Base-by-base conservation (phyloP, 2,113 vertebrate genomes). In the Plotosus lineatus region DNA sequence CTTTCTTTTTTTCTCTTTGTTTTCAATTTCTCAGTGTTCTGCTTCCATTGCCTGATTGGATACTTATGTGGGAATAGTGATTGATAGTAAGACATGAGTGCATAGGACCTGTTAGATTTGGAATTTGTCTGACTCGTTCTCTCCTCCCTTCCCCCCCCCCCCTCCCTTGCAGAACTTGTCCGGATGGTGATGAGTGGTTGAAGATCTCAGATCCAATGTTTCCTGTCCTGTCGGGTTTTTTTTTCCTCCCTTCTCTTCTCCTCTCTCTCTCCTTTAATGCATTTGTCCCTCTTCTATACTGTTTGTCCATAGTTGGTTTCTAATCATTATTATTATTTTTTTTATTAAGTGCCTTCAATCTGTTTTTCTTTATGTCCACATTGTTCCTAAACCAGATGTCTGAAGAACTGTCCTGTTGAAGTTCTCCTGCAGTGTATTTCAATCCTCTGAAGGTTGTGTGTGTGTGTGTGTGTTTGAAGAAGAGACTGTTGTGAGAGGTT, bases 181-280 rank as follows among this genome's bases (percentile, higher is more conserved):
- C 93, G 95, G 85, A 95, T 96, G 96, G 95, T 97, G 90, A 93
- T 97, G 94, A 97, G 92, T 6, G 95, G 95, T 82, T 97, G 92
- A 97, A 85, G 86, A 89, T 79, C 51, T 23, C 56, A 73, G 48
- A 84, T 71, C 50, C 55, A 44, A 63, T 79, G 55, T 72, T 6
- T 74, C 83, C 77, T 74, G 65, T 82, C 81, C 31, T 61, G 51
- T 71, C 80, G 75, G 83, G 55, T 65, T 38, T 61, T 38, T 38
- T 31, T 31, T 69, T 10, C 56, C 38, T 31, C 48, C 71, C 48
- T 4, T 44, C 40, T 3, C 21, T 0, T 21, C 33, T 33, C 44
- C 44, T 46, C 44, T n/a, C 28, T 14, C n/a, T 58, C 26, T 1
- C 28, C 11, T 58, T 9, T 68, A n/a, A n/a, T n/a, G n/a, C n/a